These are phyloP conservation scores for Frankliniella fusca DNA, from an alignment of 2,888 invertebrate species.

Conservation along the genomic window DNA sequence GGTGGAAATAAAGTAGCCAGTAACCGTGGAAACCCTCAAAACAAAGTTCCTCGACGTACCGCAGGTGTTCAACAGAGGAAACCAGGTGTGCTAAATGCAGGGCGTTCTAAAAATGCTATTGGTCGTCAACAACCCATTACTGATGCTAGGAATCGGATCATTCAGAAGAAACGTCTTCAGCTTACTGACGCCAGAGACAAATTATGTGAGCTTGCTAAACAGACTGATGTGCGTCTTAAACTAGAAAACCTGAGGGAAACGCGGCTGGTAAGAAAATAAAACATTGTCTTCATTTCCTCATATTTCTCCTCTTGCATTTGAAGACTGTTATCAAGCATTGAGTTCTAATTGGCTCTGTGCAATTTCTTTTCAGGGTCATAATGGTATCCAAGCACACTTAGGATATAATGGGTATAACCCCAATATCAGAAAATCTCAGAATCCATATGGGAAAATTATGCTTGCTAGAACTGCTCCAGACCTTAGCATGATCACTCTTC, in stretches of 20 bases:
- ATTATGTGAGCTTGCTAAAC: slow-evolving; percentile 68
- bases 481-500: not conserved
- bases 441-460: too few species aligned
- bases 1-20: not conserved
- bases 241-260: slow-evolving; percentile 61
- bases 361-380: not conserved
- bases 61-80: not conserved
- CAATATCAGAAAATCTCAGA: not conserved
- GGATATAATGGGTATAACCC: not conserved
- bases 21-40: not conserved
- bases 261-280: not conserved
- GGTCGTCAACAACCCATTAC: slow-evolving; percentile 42
- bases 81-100: not conserved
- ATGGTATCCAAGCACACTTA: not conserved
- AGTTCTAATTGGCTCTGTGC: too few species aligned
- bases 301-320: not conserved
- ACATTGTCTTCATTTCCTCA: not conserved
- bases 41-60: not conserved
- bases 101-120: not conserved
- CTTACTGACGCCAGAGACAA: slow-evolving; percentile 78
- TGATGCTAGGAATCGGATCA: slow-evolving; percentile 75
- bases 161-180: slow-evolving; percentile 69
- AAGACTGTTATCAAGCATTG: not conserved
- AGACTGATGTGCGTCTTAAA: slow-evolving; percentile 68
- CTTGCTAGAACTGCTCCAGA: too few species aligned